Evolutionary conservation across 2,797 vertebrate species (phyloP), one percentile per base, ranked within the genome.

Genomic region (Vultur gryphus): DNA sequence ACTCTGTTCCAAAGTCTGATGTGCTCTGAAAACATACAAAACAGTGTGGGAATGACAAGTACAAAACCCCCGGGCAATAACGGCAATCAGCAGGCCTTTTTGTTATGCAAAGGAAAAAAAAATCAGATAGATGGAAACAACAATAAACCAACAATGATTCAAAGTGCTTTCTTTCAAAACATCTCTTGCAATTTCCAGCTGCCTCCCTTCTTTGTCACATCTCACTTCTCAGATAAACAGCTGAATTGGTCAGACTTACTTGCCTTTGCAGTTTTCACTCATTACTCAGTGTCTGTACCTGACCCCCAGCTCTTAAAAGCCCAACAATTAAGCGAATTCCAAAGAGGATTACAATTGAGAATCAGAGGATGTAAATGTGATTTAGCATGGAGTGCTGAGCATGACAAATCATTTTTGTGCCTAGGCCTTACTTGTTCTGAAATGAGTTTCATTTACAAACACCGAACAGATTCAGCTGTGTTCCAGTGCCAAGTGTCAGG

Each of bases 301-400:
- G 93, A 91, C 84, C 75, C 65, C 49, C 39, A 11, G 72, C 95
- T 89, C 87, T 54, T 51, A 37, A 93, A 78, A 79, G 69, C 89
- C 57, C 49, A 69, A 79, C 82, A 94, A 96, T 97, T 93, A 96
- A 84, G 61, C 0, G 2, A 69, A 55, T 95, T 94, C 82, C 81
- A 85, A 69, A 94, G 90, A 93, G 86, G 84, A 95, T 93, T 95
- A 87, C 78, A 80, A 3, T 8, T 46, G 94, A 71, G 87, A 95
- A 96, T 94, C 81, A 94, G 87, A 92, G 87, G 70, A n/a, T 92
- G 62, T 90, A 81, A 87, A 94, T 91, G 92, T 71, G 90, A 94
- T 97, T 95, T 91, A 91, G 76, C 82, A 79, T 7, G 28, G 90
- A 93, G 89, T 72, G 90, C 82, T 88, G 95, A 94, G 89, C 94